Percentiles rank a stretch among this genome's conserved stretches.
phyloP scores from a whole-genome alignment of 2,113 vertebrate species.

The Theristicus caerulescens region DNA sequence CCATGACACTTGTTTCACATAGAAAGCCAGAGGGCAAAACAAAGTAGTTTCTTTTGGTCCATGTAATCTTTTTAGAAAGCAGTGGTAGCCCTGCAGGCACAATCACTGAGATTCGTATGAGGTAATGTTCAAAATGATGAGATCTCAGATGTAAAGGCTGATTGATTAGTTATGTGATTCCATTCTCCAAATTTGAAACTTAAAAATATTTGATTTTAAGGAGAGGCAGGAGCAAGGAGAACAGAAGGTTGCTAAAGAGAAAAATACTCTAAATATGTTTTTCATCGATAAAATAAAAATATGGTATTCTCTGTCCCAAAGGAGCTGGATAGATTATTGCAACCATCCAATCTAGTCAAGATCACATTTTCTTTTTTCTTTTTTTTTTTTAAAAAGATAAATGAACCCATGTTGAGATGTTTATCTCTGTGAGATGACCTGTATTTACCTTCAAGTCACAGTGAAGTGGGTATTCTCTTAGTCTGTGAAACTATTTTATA shows the following conservation, averaged over 20 bases:
- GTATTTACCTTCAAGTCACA: conserved; percentile 30
- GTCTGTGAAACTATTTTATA: conserved; percentile 6
- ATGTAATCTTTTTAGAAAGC: conserved; percentile 55
- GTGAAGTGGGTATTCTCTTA: neutral
- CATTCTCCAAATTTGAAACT: neutral
- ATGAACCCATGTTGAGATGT: neutral
- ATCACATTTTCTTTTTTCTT: conserved; percentile 21
- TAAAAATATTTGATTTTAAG: neutral
- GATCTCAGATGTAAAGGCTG: conserved; percentile 3
- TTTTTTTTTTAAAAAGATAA: neutral
- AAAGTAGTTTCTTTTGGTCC: conserved; percentile 61
- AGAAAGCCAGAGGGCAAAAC: conserved; percentile 69
- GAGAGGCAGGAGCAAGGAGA: neutral
- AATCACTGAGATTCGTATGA: neutral
- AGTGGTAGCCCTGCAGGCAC: conserved; percentile 34
- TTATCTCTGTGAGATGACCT: conserved; percentile 21
- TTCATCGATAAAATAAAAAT: conserved; percentile 6
- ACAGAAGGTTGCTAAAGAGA: neutral
- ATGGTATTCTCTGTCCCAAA: neutral
- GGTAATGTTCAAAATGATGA: neutral
- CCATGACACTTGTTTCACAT: conserved; percentile 44
- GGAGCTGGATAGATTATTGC: conserved; percentile 27
- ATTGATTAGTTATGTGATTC: neutral
- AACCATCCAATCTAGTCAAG: neutral
- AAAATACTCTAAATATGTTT: neutral